Conservation (phyloP, 2,888 invertebrate species). For the Cantharis lateralis region DNA sequence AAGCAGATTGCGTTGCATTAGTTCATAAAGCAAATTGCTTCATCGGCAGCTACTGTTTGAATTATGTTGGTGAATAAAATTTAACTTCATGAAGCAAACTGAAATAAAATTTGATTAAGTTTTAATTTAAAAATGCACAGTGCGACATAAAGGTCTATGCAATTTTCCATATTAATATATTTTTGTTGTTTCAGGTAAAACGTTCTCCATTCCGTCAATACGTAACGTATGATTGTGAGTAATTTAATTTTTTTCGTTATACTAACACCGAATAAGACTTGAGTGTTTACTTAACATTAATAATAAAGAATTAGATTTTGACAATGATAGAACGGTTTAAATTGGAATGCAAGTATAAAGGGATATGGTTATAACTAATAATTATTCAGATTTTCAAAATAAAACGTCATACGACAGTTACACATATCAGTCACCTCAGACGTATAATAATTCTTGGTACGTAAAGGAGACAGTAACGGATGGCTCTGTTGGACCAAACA, state of each 20-base stretch:
- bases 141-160: background rate
- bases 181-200: constrained; percentile 13
- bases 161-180: background rate
- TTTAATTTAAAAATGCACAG: background rate
- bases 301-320: background rate
- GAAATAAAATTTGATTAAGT: background rate
- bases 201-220: background rate
- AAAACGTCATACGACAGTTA: constrained; percentile 32
- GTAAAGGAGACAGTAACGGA: constrained; percentile 40
- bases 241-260: background rate
- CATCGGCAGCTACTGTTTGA: constrained; percentile 10
- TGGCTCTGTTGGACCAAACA: constrained; percentile 25
- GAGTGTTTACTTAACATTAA: background rate
- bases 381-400: constrained; percentile 32
- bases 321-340: background rate
- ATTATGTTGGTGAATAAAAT: constrained; percentile 6
- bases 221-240: background rate
- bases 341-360: constrained; percentile 29
- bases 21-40: constrained; percentile 9
- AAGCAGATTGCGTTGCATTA: constrained; percentile 11
- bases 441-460: constrained; percentile 50
- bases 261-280: background rate
- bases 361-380: constrained; percentile 41
- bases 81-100: background rate
- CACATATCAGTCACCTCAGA: constrained; percentile 40